These are phyloP conservation scores for Muricea muricata DNA, from an alignment of 92 coral and sea anemone species.

Conservation along the genomic window DNA sequence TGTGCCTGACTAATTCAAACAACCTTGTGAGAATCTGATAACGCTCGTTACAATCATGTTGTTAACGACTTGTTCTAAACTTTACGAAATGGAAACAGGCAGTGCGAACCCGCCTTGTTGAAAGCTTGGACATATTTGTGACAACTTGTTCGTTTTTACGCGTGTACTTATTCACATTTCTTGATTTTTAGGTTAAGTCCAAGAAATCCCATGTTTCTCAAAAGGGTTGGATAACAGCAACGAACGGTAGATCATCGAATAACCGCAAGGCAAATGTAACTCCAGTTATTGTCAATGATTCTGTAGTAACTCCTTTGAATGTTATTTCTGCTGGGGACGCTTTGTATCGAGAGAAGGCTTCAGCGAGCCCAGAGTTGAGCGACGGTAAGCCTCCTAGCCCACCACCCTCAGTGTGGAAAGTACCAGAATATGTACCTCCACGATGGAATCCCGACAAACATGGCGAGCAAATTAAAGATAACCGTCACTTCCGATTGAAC, in stretches of 20 bases:
- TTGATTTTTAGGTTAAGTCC: conserved; percentile 16
- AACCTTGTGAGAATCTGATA: too few relatives aligned
- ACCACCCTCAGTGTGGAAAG: conserved; percentile 99
- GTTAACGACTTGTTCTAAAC: too few relatives aligned
- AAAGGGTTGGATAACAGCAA: conserved; percentile 32
- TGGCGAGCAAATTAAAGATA: conserved; percentile 17
- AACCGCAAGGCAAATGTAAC: conserved; percentile 17
- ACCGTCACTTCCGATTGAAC: conserved; percentile 71
- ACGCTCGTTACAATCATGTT: too few relatives aligned
- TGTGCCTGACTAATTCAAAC: too few relatives aligned
- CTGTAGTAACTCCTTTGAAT: conserved; percentile 40
- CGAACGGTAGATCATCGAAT: background rate
- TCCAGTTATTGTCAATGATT: conserved; percentile 9
- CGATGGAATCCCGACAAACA: conserved; percentile 93
- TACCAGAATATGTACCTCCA: conserved; percentile 97
- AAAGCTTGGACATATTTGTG: too few relatives aligned
- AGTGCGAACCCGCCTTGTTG: too few relatives aligned
- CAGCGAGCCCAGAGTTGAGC: conserved; percentile 69
- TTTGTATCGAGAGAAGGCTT: conserved; percentile 34
- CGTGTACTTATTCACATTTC: background rate
- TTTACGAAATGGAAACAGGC: too few relatives aligned
- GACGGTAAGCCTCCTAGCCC: conserved; percentile 90
- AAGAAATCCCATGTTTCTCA: conserved; percentile 10
- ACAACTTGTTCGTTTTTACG: too few relatives aligned
- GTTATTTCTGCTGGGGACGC: conserved; percentile 38